Evolutionary conservation across 2,113 vertebrate genomes (phyloP).

Genomic region (Alethe diademata): DNA sequence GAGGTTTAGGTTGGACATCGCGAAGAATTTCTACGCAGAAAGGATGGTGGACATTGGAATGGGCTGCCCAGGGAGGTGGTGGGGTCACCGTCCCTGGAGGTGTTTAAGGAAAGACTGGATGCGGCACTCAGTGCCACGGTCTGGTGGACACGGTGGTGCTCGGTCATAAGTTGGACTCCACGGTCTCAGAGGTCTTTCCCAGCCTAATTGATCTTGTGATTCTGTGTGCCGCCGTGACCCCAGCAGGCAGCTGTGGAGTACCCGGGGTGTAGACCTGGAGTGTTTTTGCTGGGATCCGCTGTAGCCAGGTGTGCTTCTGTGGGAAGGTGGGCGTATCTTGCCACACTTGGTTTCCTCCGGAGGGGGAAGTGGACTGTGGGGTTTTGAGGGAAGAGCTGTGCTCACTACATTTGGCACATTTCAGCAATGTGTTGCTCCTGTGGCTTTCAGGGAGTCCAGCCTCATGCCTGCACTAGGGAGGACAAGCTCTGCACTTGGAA

Average conservation of each 20-base stretch:
- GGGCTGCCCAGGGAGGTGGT: not conserved
- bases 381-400: not conserved
- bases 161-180: accelerated
- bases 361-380: not conserved
- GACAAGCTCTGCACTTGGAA: accelerated
- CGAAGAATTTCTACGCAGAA: not conserved
- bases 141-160: not conserved
- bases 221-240: accelerated
- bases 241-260: not conserved
- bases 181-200: not conserved
- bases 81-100: not conserved
- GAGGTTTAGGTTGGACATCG: not conserved
- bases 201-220: accelerated
- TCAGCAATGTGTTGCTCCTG: accelerated
- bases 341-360: accelerated
- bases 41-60: not conserved
- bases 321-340: not conserved
- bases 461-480: accelerated
- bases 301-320: not conserved
- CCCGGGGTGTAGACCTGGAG: accelerated
- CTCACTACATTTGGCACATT: accelerated
- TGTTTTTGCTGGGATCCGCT: not conserved
- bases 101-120: not conserved
- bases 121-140: not conserved
- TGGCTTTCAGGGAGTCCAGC: not conserved